phyloP scores from a whole-genome alignment of 2,797 vertebrate genomes.

The Tenualosa thibaudeaui region DNA sequence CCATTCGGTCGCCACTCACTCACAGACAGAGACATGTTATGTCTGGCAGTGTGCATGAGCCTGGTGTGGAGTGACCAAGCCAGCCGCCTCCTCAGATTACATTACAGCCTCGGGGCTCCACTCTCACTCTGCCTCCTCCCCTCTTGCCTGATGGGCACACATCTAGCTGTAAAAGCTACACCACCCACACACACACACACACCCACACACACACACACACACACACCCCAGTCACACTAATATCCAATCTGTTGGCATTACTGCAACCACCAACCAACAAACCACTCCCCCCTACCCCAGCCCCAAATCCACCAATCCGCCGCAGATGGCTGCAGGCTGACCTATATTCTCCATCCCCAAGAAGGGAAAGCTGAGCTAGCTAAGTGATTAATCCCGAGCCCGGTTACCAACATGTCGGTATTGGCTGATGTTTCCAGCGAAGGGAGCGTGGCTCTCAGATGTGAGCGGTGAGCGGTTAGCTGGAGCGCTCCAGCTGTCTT shows the following conservation, averaged over 20 bases:
- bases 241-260: not conserved
- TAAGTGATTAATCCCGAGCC: not conserved
- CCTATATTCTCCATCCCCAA: not conserved
- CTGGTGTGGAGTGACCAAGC: not conserved
- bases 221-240: conserved; percentile 5
- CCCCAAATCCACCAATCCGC: not conserved
- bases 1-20: no score
- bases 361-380: conserved; percentile 14
- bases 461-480: not conserved
- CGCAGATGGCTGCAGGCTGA: not conserved
- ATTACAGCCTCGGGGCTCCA: not conserved
- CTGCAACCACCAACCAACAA: not conserved
- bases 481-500: not conserved
- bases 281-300: not conserved
- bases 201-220: not conserved
- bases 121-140: not conserved
- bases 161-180: not conserved
- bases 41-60: not conserved
- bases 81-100: not conserved
- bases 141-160: not conserved
- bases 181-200: not conserved
- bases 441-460: not conserved
- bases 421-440: not conserved
- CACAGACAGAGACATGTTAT: no score
- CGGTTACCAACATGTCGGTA: not conserved